Evolutionary conservation across 1,140 invertebrate species (phyloP), one percentile per base, ranked within the genome.

Genomic region (Eubasilissa regina): DNA sequence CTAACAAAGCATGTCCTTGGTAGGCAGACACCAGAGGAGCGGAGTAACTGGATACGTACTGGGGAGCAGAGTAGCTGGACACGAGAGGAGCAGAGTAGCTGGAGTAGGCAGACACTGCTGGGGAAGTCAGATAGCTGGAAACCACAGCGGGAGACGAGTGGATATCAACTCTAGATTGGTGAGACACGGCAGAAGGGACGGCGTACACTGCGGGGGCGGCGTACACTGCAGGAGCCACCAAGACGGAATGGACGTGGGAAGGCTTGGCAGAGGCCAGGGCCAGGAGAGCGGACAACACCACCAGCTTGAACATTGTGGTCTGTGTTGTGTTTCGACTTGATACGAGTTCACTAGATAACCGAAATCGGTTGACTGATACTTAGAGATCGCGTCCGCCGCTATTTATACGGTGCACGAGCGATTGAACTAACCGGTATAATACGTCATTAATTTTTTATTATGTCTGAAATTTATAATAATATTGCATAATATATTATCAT

Each of bases 291-390:
- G 86, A 90, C 89, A 92, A 91, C 88, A 91, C 90, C 89, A 91
- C 90, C 89, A 90, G 86, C 86, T 89, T 90, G 86, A 87, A 89
- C 90, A 90, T 90, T 85, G 85, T 87, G 87, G 87, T 89, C 87
- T 89, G 88, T 90, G 88, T 87, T 84, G 85, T 81, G 84, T 85
- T 44, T 77, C 60, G 79, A 83, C 81, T 80, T 77, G 56, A 81
- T 43, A 68, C 80, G 58, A 84, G 84, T 86, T 62, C 60, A 85
- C 86, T 85, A 85, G 84, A 81, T 73, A 79, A 85, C 84, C 83
- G 82, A 81, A 72, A 70, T 75, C 78, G 81, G 83, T 81, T 79
- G 86, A 87, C 86, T 87, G 85, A 86, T 86, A 84, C 75, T 79
- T 78, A 44, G 75, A 58, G 19, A 78, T 51, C 72, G 66, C 55